Evolutionary conservation across 2,888 invertebrate species (phyloP), one percentile per base, ranked within the genome.

Genomic region (Dione juno): DNA sequence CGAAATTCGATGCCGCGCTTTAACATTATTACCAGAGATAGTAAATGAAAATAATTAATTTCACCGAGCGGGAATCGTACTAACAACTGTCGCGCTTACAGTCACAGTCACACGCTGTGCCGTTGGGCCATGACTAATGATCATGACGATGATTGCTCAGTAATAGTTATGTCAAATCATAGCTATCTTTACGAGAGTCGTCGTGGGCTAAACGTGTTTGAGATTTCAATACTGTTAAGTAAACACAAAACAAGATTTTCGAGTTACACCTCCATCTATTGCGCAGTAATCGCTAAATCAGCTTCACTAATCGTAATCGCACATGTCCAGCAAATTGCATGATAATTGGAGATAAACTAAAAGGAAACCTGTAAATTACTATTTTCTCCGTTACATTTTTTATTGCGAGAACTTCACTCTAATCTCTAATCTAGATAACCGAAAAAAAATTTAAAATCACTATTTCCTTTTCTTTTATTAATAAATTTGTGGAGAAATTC

Each of bases 211-310:
- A 75, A 76, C 76, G 41, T 66, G 76, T 76, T 76, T 71, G 54
- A 57, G 70, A 66, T 70, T 70, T 69, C 65, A 75, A 74, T 72
- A 71, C 74, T 68, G 63, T 67, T 68, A 66, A 69, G 73, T 71
- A 75, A 72, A 75, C 72, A 71, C 40, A 40, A 70, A 76, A 76
- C 76, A 63, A 69, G 76, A 72, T 70, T 68, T 74, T 73, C 75
- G 59, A 75, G 74, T 76, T 74, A 63, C 65, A 67, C 59, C 72
- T 70, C 63, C 59, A 64, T n/a, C 59, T 69, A 70, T 66, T 69
- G 57, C 54, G 68, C 65, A 66, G 65, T 65, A 28, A 28, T 28
- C 28, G 28, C 3, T 28, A 35, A 50, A 64, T 48, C 37, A 50
- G 37, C 21, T 19, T 21, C 50, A 50, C 48, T 11, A 35, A 37